A percentile compares a stretch with the other conserved stretches of the same genome.
These are phyloP conservation scores for Oreotrochilus melanogaster DNA, from an alignment of 2,113 vertebrate genomes.

Conservation along the genomic window DNA sequence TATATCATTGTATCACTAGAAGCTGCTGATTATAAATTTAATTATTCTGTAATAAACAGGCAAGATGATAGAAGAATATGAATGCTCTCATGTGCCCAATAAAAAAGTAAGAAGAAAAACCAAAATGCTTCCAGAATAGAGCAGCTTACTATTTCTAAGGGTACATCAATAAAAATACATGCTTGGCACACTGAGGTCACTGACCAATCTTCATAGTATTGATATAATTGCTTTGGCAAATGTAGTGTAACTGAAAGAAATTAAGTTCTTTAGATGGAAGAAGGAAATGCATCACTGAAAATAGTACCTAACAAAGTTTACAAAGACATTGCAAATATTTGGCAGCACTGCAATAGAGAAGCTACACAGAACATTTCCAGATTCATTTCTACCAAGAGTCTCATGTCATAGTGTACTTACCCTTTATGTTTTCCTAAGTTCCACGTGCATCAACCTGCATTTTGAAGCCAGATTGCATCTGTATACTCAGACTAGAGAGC, in stretches of 20 bases:
- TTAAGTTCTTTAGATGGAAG: not conserved
- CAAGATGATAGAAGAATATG: slow-evolving; percentile 11
- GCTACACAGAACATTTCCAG: not conserved
- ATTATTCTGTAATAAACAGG: slow-evolving; percentile 5
- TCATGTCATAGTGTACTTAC: not conserved
- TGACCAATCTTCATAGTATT: not conserved
- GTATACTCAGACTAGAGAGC: not conserved
- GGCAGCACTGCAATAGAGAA: not conserved
- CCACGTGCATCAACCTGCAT: not conserved
- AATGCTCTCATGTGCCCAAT: not conserved
- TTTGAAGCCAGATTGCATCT: not conserved
- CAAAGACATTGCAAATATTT: not conserved
- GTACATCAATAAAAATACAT: not conserved
- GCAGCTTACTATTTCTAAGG: not conserved
- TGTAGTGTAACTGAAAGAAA: not conserved
- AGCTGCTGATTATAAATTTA: slow-evolving; percentile 34
- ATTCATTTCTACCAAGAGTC: not conserved
- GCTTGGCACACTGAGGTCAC: not conserved
- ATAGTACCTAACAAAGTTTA: not conserved
- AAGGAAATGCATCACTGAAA: not conserved
- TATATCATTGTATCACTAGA: slow-evolving; percentile 41
- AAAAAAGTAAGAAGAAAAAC: not conserved
- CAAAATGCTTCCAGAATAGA: not conserved
- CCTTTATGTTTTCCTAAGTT: not conserved
- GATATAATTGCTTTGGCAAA: not conserved